Conservation (phyloP, 1,140 invertebrate species). For the Vanessa atalanta region DNA sequence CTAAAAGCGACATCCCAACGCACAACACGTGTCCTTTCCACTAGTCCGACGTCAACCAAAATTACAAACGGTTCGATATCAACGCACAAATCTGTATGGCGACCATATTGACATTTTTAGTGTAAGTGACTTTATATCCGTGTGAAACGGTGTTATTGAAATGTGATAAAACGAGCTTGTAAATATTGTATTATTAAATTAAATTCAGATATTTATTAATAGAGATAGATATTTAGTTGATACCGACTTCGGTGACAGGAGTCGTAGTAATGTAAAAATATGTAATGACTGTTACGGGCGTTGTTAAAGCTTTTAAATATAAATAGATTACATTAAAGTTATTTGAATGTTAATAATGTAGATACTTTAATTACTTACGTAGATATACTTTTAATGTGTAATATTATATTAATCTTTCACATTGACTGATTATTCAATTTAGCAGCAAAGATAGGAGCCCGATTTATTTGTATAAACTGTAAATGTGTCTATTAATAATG, state of each 20-base stretch:
- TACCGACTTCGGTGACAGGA: conserved; percentile 24
- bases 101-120: conserved; percentile 84
- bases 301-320: conserved; percentile 55
- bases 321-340: conserved; percentile 40
- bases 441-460: conserved; percentile 17
- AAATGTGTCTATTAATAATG: conserved; percentile 61
- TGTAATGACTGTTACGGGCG: conserved; percentile 36
- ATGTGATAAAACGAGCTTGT: conserved; percentile 80
- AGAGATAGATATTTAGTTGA: conserved; percentile 37
- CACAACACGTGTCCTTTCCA: conserved; percentile 73
- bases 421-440: conserved; percentile 66
- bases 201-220: conserved; percentile 46
- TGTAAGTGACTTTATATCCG: conserved; percentile 52
- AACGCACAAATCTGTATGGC: conserved; percentile 86
- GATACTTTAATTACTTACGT: conserved; percentile 22
- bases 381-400: conserved; percentile 21
- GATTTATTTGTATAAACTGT: conserved; percentile 57
- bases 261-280: conserved; percentile 28
- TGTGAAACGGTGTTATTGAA: conserved; percentile 59
- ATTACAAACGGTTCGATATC: conserved; percentile 81
- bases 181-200: conserved; percentile 66
- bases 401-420: conserved; percentile 43
- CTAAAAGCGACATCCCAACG: conserved; percentile 83
- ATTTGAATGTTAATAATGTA: conserved; percentile 47
- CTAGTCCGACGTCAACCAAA: conserved; percentile 83